Conservation (phyloP, 2,113 vertebrate genomes). For the Cervus canadensis region DNA sequence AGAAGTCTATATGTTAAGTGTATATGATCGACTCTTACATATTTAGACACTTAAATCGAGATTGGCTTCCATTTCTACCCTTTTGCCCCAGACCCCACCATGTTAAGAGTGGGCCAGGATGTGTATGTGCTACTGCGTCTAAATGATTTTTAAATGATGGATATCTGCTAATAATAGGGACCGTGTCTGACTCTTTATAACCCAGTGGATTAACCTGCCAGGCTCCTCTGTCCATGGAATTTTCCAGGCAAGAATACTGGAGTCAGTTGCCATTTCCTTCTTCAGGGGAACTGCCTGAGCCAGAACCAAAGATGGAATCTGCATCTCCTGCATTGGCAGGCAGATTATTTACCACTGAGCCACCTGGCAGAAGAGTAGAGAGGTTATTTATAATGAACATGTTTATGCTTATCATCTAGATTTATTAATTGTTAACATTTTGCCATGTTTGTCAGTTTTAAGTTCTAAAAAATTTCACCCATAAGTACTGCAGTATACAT, state of each 20-base stretch:
- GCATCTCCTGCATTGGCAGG: neutral
- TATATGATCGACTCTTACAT: neutral
- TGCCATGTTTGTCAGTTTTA: neutral
- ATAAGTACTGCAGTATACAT: neutral
- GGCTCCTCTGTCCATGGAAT: neutral
- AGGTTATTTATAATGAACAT: neutral
- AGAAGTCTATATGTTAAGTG: neutral
- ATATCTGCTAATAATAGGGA: neutral
- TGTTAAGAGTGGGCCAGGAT: neutral
- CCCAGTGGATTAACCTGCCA: neutral
- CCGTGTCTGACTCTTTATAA: neutral
- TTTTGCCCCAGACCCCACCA: neutral
- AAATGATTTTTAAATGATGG: neutral
- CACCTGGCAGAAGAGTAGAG: neutral
- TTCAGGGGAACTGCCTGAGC: neutral
- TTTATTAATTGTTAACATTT: neutral
- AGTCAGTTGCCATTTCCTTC: neutral
- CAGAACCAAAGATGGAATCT: neutral
- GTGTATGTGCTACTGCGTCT: neutral
- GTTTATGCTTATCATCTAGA: neutral
- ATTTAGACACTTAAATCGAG: neutral
- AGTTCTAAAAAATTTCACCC: neutral
- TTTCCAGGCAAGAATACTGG: neutral
- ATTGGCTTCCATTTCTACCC: neutral
- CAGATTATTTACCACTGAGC: neutral